A percentile compares a stretch with the other conserved stretches of the same genome.
Evolutionary conservation across 2,797 vertebrate species (phyloP).

Genomic region (Cetoscarus ocellatus): DNA sequence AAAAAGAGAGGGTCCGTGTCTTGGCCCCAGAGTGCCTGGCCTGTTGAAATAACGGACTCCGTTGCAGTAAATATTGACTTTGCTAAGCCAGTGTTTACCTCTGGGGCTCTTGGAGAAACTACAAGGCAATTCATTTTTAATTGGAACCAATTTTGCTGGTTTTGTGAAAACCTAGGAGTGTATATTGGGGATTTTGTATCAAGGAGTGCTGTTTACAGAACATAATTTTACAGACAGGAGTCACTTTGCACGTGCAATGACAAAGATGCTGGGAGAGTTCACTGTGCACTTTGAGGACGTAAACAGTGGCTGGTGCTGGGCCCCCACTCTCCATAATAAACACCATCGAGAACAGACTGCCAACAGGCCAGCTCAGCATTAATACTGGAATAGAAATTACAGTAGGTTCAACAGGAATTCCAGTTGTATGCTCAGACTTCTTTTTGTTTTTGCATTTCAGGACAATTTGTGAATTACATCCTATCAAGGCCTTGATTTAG

Average conservation of each 20-base stretch:
- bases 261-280: slow-evolving; percentile 19
- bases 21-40: slow-evolving; percentile 37
- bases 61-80: slow-evolving; percentile 81
- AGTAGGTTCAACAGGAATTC: too few relatives aligned
- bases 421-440: too few relatives aligned
- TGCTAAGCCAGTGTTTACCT: slow-evolving; percentile 75
- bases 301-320: slow-evolving; percentile 51
- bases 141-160: slow-evolving; percentile 50
- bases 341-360: slow-evolving; percentile 50
- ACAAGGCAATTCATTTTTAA: slow-evolving; percentile 50
- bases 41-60: slow-evolving; percentile 73
- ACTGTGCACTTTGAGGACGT: slow-evolving; percentile 24
- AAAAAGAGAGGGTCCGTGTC: slow-evolving; percentile 59
- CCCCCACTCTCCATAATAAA: slow-evolving; percentile 50
- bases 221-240: slow-evolving; percentile 41
- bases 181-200: slow-evolving; percentile 54
- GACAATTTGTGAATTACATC: too few relatives aligned
- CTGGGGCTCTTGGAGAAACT: slow-evolving; percentile 50
- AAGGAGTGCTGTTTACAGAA: slow-evolving; percentile 23
- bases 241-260: slow-evolving; percentile 24
- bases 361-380: slow-evolving; percentile 65
- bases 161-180: slow-evolving; percentile 24
- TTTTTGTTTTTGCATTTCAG: too few relatives aligned
- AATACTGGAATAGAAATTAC: slow-evolving; percentile 6
- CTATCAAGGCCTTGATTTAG: too few relatives aligned